phyloP scores from a whole-genome alignment of 2,113 vertebrate species.

The Mystacornis crossleyi region DNA sequence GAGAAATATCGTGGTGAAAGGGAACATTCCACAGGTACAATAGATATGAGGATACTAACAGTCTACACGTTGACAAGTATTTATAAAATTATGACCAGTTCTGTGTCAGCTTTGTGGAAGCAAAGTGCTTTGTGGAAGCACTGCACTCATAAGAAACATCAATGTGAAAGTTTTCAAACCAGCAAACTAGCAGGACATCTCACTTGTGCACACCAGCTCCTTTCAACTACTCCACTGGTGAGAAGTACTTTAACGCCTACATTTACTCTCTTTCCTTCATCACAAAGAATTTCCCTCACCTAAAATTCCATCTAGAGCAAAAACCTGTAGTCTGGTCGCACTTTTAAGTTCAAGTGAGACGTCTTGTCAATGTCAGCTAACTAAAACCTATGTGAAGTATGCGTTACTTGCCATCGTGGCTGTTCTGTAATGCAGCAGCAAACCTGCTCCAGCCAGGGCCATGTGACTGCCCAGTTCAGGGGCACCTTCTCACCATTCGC shows the following conservation, averaged over 20 bases:
- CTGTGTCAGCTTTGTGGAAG: neutral
- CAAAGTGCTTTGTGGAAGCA: neutral
- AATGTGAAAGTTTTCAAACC: neutral
- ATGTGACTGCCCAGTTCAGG: neutral
- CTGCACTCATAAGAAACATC: neutral
- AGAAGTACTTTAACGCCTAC: neutral
- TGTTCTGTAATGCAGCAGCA: neutral
- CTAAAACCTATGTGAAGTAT: neutral
- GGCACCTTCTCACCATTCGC: neutral
- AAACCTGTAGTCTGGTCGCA: neutral
- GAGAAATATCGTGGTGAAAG: neutral
- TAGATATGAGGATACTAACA: neutral
- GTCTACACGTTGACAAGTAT: neutral
- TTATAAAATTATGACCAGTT: neutral
- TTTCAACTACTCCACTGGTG: neutral
- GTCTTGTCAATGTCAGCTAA: neutral
- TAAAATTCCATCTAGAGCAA: neutral
- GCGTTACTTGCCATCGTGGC: rapidly evolving
- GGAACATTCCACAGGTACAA: neutral
- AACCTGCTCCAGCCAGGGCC: neutral
- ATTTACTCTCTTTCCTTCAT: neutral
- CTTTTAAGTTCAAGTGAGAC: neutral
- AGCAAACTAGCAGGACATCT: neutral
- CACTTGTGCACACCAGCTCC: neutral
- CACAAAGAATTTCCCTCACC: neutral